Base-by-base conservation (phyloP, 2,113 vertebrate species). In the Shinisaurus crocodilurus region DNA sequence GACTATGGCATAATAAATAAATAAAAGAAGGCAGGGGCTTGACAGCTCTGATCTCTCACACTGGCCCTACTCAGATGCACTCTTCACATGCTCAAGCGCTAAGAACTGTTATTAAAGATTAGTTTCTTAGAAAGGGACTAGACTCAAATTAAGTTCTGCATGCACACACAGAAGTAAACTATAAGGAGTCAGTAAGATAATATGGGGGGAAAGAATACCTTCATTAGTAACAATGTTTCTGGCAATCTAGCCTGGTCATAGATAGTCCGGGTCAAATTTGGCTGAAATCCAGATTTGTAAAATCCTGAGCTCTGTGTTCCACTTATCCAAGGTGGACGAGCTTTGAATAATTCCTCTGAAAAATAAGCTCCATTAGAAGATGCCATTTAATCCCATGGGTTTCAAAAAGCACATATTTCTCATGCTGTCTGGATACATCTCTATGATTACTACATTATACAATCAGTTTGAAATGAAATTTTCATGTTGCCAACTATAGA, bases 291-390 rank as follows among this genome's bases (percentile, higher is more conserved):
- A 90, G 85, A 65, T 50, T 27, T 90, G 37, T 85, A 57, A 75
- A 74, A 70, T 74, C 89, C 90, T 2, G 90, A 92, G 85, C 90
- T 92, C 89, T 92, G 87, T 18, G 93, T 90, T 92, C 93, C 95
- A 72, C 95, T 97, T 90, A 95, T 91, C 98, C 98, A 98, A 0
- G 96, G 94, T 50, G 95, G 96, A 79, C 97, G 97, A 90, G 40
- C 95, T 91, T 94, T 97, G 91, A 98, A 40, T 37, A 96, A 92
- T 5, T 92, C 76, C 79, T 94, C 98, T 98, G 95, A 85, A 96
- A 96, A 93, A 91, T 67, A 92, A 87, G 85, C 6, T 79, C 54
- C 69, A 67, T 82, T 43, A 83, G 29, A 40, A 37, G 37, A 25
- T 10, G 32, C 90, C 9, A 48, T 90, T 79, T 87, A 48, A 48